Evolutionary conservation across 2,888 invertebrate species (phyloP), one percentile per base, ranked within the genome.

Genomic region (Napeogenes sylphis): DNA sequence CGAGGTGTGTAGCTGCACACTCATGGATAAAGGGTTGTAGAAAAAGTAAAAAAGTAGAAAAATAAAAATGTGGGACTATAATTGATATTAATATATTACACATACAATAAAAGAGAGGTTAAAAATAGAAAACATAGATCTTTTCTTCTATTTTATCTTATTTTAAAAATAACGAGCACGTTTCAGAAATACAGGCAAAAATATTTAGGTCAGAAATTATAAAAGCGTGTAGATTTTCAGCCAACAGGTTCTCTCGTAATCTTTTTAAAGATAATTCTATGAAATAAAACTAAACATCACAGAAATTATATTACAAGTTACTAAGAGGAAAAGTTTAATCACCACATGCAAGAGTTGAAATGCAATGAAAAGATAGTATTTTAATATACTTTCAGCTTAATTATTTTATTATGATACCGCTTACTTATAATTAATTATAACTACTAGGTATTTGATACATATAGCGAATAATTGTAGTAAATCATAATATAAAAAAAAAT

Each of bases 291-390:
- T 51, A 51, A 51, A 51, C 30, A 51, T 51, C 51, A 6, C 51
- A 4, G 51, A 12, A 51, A 51, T 51, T 51, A 51, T 51, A 30
- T 30, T 51, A 51, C 51, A 30, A 51, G 21, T 51, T 51, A 51
- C 30, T 51, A 51, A 51, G 51, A 51, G 51, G 51, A 51, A 51
- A 51, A 51, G 30, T 51, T 51, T 51, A 51, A 51, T 51, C 21
- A 51, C 51, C 51, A 51, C 51, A 51, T 51, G 30, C 51, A 3
- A 30, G 51, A 30, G 30, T 51, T 30, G 30, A 51, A 51, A 51
- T 30, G 51, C 21, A 51, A 51, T 51, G 30, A 51, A 51, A 51
- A 51, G 21, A 51, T 51, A 51, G 21, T 12, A 30, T 51, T 51
- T 51, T 30, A 51, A 51, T 51, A 30, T 30, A 30, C 30, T 51